Evolutionary conservation across 2,797 vertebrate species (phyloP), one percentile per base, ranked within the genome.

Genomic region (Sebastes cheni): DNA sequence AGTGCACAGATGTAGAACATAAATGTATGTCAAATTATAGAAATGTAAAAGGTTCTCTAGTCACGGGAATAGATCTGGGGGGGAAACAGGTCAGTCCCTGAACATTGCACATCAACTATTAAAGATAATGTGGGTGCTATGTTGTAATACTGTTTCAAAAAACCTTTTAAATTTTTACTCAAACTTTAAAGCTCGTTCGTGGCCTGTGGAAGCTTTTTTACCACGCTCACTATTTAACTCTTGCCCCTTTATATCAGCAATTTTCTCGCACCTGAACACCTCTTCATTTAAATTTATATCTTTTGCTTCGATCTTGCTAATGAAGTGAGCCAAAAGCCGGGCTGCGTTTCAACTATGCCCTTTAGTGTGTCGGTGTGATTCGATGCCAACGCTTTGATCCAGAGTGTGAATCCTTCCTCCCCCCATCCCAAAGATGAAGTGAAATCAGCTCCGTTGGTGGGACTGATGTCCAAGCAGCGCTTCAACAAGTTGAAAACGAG

Each of bases 401-500:
- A 2, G 29, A 68, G 72, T 29, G 72, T 22, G 65, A 79, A 80
- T 67, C 85, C 55, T 32, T 65, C 79, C 50, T 18, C 56, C 61
- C 52, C 18, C 46, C 42, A 46, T 18, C 50, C 11, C 20, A 4
- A 66, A 86, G 69, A 5, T 65, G 52, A 87, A 82, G 83, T 75
- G 8, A 88, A 85, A 82, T 72, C 81, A 59, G 81, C 14, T 2
- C 64, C 66, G 72, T 36, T 68, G 69, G 65, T 55, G 60, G 62
- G 69, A 65, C 61, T 62, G 66, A 75, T 83, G 82, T 90, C 80
- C 61, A 59, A 82, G 80, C 27, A 2, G 73, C 7, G 5, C 75
- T 71, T 83, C 82, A 86, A 90, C 89, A 80, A 72, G 72, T 88
- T 83, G 75, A 90, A 90, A 90, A 88, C 5, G 55, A 83, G 76